Evolutionary conservation across 2,113 vertebrate genomes (phyloP).

Genomic region (Labeo rohita): DNA sequence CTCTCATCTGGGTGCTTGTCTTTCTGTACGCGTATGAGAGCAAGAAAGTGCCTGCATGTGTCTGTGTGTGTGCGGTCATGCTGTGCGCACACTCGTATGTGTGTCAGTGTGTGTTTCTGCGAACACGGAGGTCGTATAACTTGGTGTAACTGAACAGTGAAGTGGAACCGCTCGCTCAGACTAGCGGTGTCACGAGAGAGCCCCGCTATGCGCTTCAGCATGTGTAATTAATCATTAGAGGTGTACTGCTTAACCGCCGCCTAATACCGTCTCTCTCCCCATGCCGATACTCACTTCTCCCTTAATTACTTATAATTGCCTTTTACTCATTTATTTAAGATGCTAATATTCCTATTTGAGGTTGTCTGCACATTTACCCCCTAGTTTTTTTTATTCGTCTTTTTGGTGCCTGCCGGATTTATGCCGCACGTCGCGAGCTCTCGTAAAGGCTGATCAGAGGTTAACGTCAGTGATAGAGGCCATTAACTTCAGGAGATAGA

Average conservation of each 20-base stretch:
- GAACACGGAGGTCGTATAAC: constrained; percentile 51
- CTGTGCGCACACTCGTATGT: background rate
- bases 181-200: constrained; percentile 50
- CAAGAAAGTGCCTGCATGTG: background rate
- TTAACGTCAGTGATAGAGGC: constrained; percentile 42
- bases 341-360: constrained; percentile 36
- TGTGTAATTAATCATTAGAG: constrained; percentile 59
- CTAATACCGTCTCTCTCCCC: constrained; percentile 26
- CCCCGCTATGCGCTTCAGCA: constrained; percentile 22
- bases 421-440: background rate
- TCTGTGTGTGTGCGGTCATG: background rate
- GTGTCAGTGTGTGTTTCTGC: constrained; percentile 1
- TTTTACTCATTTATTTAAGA: constrained; percentile 46
- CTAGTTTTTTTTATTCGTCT: background rate
- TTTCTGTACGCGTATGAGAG: background rate
- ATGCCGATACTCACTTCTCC: constrained; percentile 18
- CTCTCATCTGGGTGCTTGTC: background rate
- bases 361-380: background rate
- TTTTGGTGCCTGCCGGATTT: constrained; percentile 15
- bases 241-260: constrained; percentile 25
- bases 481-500: constrained; percentile 52
- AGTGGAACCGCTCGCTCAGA: constrained; percentile 69
- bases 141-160: constrained; percentile 66
- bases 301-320: constrained; percentile 39
- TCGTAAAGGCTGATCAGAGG: constrained; percentile 39